Conservation (phyloP, 2,113 vertebrate species). For the Rhizomys pruinosus region DNA sequence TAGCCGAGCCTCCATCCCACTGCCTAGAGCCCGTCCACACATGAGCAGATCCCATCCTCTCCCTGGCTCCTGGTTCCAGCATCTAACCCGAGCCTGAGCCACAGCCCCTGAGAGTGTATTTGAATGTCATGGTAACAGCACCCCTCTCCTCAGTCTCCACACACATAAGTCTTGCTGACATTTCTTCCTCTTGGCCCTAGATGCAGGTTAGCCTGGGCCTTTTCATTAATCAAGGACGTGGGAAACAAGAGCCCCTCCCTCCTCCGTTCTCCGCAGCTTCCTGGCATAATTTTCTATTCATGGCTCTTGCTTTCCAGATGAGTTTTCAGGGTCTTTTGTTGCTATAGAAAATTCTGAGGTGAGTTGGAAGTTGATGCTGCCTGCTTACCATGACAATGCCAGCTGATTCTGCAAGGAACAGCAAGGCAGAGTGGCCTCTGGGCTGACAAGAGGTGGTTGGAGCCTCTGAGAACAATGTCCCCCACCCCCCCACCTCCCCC, state of each 20-base stretch:
- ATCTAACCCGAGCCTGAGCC: neutral
- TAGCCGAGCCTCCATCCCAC: neutral
- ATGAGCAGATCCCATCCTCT: neutral
- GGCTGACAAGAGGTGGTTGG: neutral
- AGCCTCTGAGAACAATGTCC: neutral
- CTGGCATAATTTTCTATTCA: neutral
- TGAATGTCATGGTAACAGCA: neutral
- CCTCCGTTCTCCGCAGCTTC: neutral
- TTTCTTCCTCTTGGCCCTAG: neutral
- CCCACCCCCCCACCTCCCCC: neutral
- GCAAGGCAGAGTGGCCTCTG: neutral
- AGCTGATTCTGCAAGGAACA: slow-evolving; percentile 39
- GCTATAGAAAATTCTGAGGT: slow-evolving; percentile 61
- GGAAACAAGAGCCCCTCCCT: neutral
- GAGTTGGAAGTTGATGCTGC: slow-evolving; percentile 52
- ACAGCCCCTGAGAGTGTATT: rapidly evolving
- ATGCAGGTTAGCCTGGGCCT: neutral
- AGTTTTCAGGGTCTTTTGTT: slow-evolving; percentile 31
- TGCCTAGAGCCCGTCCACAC: neutral
- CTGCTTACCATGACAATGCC: slow-evolving; percentile 73
- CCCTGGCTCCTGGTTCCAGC: neutral
- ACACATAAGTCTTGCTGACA: neutral
- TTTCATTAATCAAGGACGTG: neutral
- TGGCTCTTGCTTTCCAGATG: slow-evolving; percentile 43
- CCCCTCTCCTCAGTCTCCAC: neutral